Base-by-base conservation (phyloP, 2,888 invertebrate genomes). In the Protophormia terraenovae region DNA sequence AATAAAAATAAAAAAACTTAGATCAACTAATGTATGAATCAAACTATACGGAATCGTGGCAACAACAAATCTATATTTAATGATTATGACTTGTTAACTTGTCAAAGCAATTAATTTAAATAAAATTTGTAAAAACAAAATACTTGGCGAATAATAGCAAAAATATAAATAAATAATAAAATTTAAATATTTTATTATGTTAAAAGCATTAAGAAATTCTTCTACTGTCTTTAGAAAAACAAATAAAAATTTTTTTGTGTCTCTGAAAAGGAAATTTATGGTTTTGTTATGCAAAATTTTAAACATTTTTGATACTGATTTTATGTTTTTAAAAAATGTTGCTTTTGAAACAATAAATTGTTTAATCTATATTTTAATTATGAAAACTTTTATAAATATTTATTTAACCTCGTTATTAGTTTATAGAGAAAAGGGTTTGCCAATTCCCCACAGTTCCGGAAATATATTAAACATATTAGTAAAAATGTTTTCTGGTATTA, bases 71-170 rank as follows among this genome's bases (percentile, higher is more conserved):
- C 16, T 22, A 19, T 35, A 8, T 62, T 38, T 55, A 16, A 66
- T 47, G 32, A 67, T 58, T 58, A 58, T 60, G 47, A 69, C 12
- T 60, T 69, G 77, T 69, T 60, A 24, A 41, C 16, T 69, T 69
- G 77, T 78, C 77, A 69, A 12, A 78, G 12, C 24, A 78, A 69
- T 78, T 69, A 58, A 58, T 47, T 45, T 62, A 16, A 58, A 58
- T 58, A 41, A 66, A 29, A 47, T 45, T 47, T 38, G 50, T 55
- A 55, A 24, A 55, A 55, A 7, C n/a, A n/a, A n/a, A 55, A 29
- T 22, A 16, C 47, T 6, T 47, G n/a, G n/a, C n/a, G n/a, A n/a
- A n/a, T 19, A 29, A 27, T 8, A 47, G 19, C 16, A 19, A 24
- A 45, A 41, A 16, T 27, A 5, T 27, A 45, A 27, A 45, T 24